Evolutionary conservation across 2,113 vertebrate species (phyloP), one percentile per base, ranked within the genome.

Genomic region (Elephas maximus): DNA sequence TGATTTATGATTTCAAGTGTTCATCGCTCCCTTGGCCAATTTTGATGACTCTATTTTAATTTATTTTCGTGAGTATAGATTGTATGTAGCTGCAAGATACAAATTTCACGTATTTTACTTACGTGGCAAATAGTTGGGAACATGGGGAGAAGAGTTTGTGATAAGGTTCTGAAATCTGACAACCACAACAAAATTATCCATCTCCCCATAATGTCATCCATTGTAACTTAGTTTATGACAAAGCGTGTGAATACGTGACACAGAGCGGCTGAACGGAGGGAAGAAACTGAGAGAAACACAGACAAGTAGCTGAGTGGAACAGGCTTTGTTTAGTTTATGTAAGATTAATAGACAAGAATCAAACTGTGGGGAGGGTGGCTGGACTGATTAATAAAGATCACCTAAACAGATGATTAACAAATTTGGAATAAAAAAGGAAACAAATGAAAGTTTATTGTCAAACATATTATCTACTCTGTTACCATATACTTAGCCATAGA

Each of bases 101-200:
- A 76, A 86, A 80, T 81, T 30, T 33, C 10, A 71, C 85, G 6
- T 69, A 9, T n/a, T 76, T 80, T 88, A 48, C 24, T 85, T 69
- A 44, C 71, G 37, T 78, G 30, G 48, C 53, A 88, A 88, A 17
- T 78, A 65, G 53, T 45, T 87, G 30, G 78, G 67, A 21, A 85
- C 53, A 28, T n/a, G 11, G 0, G 21, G 57, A 24, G 37, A 57
- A 15, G 51, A 11, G 2, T 45, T 73, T 89, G 89, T 91, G 7
- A 63, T 93, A 41, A 89, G 26, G 5, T 7, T 90, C 30, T 79
- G 74, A 93, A 87, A 93, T 79, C 20, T 48, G 53, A 80, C 79
- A 91, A 63, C 23, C 5, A 44, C 10, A 71, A n/a, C 1, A 62
- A 45, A 81, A 81, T n/a, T 82, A 21, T 37, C 5, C 0, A 76